Evolutionary conservation across 2,113 vertebrate genomes (phyloP), one percentile per base, ranked within the genome.

Genomic region (Glaucidium brasilianum): DNA sequence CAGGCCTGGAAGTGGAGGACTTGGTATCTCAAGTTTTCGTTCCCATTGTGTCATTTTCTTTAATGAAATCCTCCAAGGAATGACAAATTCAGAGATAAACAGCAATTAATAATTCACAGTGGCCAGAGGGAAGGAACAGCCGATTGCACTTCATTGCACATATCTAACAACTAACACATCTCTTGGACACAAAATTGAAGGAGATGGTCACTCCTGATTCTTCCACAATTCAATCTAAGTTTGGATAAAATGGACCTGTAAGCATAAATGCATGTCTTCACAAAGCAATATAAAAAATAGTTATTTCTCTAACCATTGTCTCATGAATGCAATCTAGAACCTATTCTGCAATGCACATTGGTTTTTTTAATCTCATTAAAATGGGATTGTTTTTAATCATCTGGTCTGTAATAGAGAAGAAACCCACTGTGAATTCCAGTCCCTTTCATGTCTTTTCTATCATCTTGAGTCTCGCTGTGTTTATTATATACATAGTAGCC

Each of bases 51-150:
- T 73, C 32, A 4, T 75, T 95, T 91, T 64, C 79, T 85, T 94
- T 85, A 92, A 89, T 53, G 41, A 94, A 90, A 97, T 85, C 29
- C 84, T 87, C 92, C 76, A 90, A 91, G 87, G 89, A 95, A 26
- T 62, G 45, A 87, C 66, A 95, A 92, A 95, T 62, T 73, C 71
- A 47, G 95, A 91, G 79, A 91, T 79, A 95, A 97, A 95, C 60
- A 97, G 49, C 80, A 95, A 96, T 96, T 96, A 95, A 95, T 96
- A 95, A 95, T 95, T 94, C 80, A 97, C 73, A 72, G 34, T 76
- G 89, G 66, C 84, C 86, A 79, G 91, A 94, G 89, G 86, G 80
- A 85, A 95, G 62, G 69, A 90, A 75, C 45, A 89, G 86, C 41
- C 1, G 0, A 66, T 62, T 91, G 45, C 86, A 82, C 69, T 92